Conservation (phyloP, 1,140 invertebrate genomes). For the Heliconius eleuchia region DNA sequence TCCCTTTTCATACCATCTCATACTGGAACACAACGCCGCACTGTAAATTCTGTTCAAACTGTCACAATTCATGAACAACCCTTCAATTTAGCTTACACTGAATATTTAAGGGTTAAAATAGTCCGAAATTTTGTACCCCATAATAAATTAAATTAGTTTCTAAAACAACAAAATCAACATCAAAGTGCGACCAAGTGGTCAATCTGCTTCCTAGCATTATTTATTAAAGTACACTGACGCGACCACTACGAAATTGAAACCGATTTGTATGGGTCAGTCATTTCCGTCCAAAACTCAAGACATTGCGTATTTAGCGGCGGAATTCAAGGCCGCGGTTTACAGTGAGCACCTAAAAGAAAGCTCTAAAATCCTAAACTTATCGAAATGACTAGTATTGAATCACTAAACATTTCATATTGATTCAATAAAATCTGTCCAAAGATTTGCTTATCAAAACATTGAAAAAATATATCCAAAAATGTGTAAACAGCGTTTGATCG, state of each 20-base stretch:
- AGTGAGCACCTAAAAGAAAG: background rate
- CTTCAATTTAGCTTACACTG: no score
- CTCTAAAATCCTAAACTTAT: background rate
- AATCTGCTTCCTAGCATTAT: constrained; percentile 50
- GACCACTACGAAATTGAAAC: constrained; percentile 58
- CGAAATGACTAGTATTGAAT: background rate
- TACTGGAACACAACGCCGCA: no score
- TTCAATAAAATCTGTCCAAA: constrained; percentile 10
- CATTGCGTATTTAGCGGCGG: no score
- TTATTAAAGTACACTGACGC: constrained; percentile 52
- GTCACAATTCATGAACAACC: no score
- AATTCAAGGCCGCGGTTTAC: no score
- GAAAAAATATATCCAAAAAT: constrained; percentile 20
- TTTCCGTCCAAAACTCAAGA: no score
- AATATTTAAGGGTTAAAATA: background rate
- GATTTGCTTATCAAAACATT: constrained; percentile 9
- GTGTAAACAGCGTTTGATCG: constrained; percentile 23
- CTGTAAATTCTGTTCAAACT: no score
- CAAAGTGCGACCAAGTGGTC: constrained; percentile 13
- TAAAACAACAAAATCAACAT: constrained; percentile 18
- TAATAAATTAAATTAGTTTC: constrained; percentile 7
- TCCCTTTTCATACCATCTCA: no score
- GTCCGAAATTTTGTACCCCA: background rate
- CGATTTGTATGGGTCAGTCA: constrained; percentile 54
- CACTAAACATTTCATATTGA: background rate